These are phyloP conservation scores for Menidia beryllina DNA, from an alignment of 2,113 vertebrate genomes.

Conservation along the genomic window DNA sequence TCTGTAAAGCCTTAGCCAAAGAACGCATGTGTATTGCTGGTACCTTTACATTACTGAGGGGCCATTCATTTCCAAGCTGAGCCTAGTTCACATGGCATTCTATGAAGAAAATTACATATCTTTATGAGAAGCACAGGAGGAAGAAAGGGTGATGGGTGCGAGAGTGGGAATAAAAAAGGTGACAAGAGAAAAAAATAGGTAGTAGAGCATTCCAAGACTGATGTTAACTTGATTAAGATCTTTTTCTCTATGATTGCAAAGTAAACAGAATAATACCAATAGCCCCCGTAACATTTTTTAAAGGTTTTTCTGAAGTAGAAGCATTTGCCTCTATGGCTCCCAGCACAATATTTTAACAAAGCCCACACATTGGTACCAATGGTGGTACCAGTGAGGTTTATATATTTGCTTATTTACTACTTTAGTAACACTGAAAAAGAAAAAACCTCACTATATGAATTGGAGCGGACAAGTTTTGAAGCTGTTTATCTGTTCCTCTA, in stretches of 20 bases:
- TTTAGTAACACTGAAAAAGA: neutral
- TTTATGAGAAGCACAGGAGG: constrained; percentile 49
- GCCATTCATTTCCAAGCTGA: constrained; percentile 67
- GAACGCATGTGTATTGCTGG: constrained; percentile 16
- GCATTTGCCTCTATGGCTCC: neutral
- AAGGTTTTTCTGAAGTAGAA: neutral
- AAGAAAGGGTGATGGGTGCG: constrained; percentile 9
- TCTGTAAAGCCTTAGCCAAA: neutral
- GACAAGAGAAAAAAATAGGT: constrained; percentile 11
- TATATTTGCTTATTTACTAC: too few relatives aligned
- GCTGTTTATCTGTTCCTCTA: neutral
- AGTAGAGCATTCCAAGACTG: neutral
- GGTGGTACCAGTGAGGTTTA: too few relatives aligned
- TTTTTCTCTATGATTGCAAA: too few relatives aligned
- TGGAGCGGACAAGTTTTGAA: neutral
- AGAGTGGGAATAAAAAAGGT: constrained; percentile 15
- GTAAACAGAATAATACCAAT: too few relatives aligned
- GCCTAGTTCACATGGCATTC: constrained; percentile 52
- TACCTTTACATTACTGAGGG: constrained; percentile 43
- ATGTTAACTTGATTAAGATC: neutral
- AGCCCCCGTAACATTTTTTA: neutral
- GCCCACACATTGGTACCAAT: accelerated
- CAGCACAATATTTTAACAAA: constrained; percentile 5
- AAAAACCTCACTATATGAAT: constrained; percentile 4
- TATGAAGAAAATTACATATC: constrained; percentile 48